Evolutionary conservation across 2,113 vertebrate species (phyloP), one percentile per base, ranked within the genome.

Genomic region (Propithecus coquereli): DNA sequence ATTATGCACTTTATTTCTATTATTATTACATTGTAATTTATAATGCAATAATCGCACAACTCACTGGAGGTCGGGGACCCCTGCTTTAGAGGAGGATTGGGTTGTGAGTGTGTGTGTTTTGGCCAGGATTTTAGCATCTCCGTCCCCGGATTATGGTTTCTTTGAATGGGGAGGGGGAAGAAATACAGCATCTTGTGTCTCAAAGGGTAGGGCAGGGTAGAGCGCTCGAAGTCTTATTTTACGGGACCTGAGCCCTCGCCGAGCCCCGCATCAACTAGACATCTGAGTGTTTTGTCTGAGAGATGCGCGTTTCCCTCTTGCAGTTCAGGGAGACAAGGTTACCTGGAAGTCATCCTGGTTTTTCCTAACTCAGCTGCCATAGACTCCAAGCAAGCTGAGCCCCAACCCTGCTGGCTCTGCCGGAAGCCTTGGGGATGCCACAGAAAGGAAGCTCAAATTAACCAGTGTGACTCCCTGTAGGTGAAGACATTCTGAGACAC

Each of bases 271-370:
- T 17, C 76, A 10, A 3, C 45, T 40, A 34, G 86, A 5, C 27
- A 17, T 22, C 6, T 20, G 59, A 47, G 30, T 6, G 27, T 73
- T 79, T 37, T 30, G 8, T 40, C 57, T 32, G 5, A 84, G 71
- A 17, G 82, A 32, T 2, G 0, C 0, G 8, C 10, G 1, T 87
- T 68, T 85, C 73, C 57, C 23, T 59, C 47, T 20, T 5, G 27
- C 4, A 27, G 63, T 71, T 88, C 20, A 1, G 1, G 0, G 7
- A 79, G 65, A 25, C 71, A 12, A 0, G 66, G 45, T 77, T 87
- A 71, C 92, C 87, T 66, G 61, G 76, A 94, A 70, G 81, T 90
- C 94, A 14, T 83, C 66, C 76, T 22, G 74, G 86, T 40, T 68
- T 83, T 95, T 47, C 20, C 34, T 30, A 1, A 34, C n/a, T 83